Evolutionary conservation across 1,140 invertebrate genomes (phyloP).

Genomic region (Heliothis subflexa): DNA sequence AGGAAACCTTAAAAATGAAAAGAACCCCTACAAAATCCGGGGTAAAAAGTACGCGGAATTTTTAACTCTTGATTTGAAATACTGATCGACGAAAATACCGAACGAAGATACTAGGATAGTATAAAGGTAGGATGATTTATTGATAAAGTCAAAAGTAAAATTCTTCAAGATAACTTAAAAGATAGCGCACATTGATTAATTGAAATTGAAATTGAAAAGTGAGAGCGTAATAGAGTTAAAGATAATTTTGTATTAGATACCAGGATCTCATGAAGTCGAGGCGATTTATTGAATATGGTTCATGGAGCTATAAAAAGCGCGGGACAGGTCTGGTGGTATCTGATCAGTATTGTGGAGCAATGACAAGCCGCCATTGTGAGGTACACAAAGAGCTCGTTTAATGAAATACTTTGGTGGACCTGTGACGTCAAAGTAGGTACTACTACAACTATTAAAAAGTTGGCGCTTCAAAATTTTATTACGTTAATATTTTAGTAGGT

Average conservation of each 20-base stretch:
- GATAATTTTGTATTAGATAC: background rate
- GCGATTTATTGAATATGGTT: background rate
- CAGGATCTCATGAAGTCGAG: background rate
- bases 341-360: slow-evolving; percentile 26
- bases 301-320: slow-evolving; percentile 29
- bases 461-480: background rate
- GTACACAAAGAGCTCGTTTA: slow-evolving; percentile 30
- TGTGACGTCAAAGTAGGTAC: slow-evolving; percentile 1
- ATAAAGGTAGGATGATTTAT: background rate
- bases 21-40: background rate
- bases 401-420: slow-evolving; percentile 41
- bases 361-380: slow-evolving; percentile 26
- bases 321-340: background rate
- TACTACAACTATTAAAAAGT: background rate
- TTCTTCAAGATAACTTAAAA: background rate
- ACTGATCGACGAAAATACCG: background rate
- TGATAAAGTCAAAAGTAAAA: background rate
- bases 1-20: slow-evolving; percentile 5
- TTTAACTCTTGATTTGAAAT: slow-evolving; percentile 17
- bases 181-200: too few species aligned
- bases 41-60: background rate
- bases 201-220: too few species aligned
- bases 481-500: background rate
- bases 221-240: too few species aligned
- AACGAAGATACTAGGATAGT: background rate